Percentiles rank a stretch among this genome's conserved stretches.
phyloP scores from a whole-genome alignment of 2,888 invertebrate species.

The Fragum whitleyi region DNA sequence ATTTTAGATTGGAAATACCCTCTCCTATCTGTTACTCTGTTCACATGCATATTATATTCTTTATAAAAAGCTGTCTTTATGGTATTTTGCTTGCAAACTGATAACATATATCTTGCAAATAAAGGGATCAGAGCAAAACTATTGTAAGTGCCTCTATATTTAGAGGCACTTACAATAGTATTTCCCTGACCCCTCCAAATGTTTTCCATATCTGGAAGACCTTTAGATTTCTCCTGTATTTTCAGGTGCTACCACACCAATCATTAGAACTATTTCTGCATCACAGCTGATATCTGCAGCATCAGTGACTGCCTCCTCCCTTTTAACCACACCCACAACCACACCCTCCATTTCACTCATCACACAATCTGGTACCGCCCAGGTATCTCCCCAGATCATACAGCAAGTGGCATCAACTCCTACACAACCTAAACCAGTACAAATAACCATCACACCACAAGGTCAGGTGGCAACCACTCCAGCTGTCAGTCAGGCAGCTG shows the following conservation, averaged over 20 bases:
- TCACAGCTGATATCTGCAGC: conserved; percentile 60
- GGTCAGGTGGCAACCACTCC: conserved; percentile 89
- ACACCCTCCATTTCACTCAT: conserved; percentile 78
- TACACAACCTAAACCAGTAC: conserved; percentile 75
- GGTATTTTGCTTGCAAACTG: too few relatives aligned
- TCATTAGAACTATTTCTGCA: conserved; percentile 69
- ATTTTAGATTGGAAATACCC: too few relatives aligned
- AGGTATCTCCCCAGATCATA: conserved; percentile 43
- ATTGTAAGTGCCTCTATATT: too few relatives aligned
- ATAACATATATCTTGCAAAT: too few relatives aligned
- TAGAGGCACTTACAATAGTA: too few relatives aligned
- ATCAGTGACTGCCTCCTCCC: conserved; percentile 62
- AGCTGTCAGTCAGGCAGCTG: conserved; percentile 43
- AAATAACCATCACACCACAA: conserved; percentile 78
- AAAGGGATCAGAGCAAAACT: too few relatives aligned
- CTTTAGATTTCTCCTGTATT: too few relatives aligned
- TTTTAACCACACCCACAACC: conserved; percentile 56
- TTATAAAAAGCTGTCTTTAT: too few relatives aligned
- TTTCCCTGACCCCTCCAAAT: too few relatives aligned
- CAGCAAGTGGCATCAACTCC: conserved; percentile 61
- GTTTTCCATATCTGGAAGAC: too few relatives aligned
- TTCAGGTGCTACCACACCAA: conserved; percentile 59
- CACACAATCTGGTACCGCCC: conserved; percentile 73
- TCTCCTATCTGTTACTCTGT: too few relatives aligned
- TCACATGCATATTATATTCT: too few relatives aligned